Base-by-base conservation (phyloP, 2,113 vertebrate species). In the Dipodomys stephensi region DNA sequence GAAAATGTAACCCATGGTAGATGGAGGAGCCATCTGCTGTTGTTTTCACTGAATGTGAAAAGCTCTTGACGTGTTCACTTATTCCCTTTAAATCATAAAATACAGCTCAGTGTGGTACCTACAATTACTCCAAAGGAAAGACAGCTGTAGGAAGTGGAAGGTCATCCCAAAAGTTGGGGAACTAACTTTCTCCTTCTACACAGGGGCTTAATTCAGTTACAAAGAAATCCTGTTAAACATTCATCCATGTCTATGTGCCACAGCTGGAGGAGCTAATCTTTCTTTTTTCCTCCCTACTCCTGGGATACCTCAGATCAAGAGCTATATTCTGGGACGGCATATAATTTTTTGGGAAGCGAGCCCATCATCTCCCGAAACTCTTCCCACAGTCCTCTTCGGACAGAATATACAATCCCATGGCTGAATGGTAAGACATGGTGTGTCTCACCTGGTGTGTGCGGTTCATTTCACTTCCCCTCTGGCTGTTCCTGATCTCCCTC, bases 331-430 rank as follows among this genome's bases (percentile, higher is more conserved):
- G 99, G 99, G 87, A 99, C 99, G 0, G 98, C 98, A 0, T 99
- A 99, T 81, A 99, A 99, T 97, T 99, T 99, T 95, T 97, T 99
- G 97, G 99, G 99, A 95, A 99, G 99, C 18, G 99, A 99, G 90
- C 99, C 99, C 2, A 99, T 99, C 96, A 99, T 99, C 97, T 99
- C 98, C 93, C 98, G 99, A 92, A 99, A 99, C 90, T 99, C 99
- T 12, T 98, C 98, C n/a, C 98, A 99, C 90, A 98, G 98, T 73
- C 98, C 99, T 39, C 97, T 99, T 96, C 98, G 99, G 94, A 99
- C 99, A 0, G 99, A 99, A 87, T 99, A 99, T 88, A 98, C 99
- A 3, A 99, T 99, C 49, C 99, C 99, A 32, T 99, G 99, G 99
- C 99, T 99, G 77, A 99, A 99, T 46, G 99, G 99, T 99, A 98